Evolutionary conservation across 2,797 vertebrate genomes (phyloP).

Genomic region (Tympanoctomys barrerae): DNA sequence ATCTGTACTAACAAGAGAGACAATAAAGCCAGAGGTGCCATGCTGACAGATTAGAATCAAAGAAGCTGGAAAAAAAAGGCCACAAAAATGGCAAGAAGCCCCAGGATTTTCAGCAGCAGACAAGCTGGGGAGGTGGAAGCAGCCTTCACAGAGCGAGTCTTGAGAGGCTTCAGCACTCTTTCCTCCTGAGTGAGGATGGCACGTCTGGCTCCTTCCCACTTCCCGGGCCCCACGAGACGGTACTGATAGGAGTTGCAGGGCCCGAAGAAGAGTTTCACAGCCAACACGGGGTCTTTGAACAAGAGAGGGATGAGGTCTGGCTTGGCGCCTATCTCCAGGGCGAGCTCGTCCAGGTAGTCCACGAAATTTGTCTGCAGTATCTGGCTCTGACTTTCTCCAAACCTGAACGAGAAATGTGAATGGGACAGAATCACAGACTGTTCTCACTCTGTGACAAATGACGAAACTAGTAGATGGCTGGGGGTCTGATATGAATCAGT

Average conservation of each 20-base stretch:
- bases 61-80: constrained; percentile 33
- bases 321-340: constrained; percentile 85
- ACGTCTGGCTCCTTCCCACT: constrained; percentile 90
- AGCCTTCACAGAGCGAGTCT: constrained; percentile 84
- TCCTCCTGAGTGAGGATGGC: constrained; percentile 92
- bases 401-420: constrained; percentile 76
- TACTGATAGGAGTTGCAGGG: constrained; percentile 92
- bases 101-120: constrained; percentile 79
- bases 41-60: not conserved
- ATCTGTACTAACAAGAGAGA: not conserved
- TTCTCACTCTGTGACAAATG: not conserved
- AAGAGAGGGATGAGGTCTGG: constrained; percentile 86
- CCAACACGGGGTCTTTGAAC: constrained; percentile 89
- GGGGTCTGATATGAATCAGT: not conserved
- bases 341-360: constrained; percentile 92
- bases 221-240: constrained; percentile 90
- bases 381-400: constrained; percentile 85
- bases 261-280: constrained; percentile 86
- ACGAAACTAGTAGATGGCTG: not conserved
- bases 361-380: constrained; percentile 88
- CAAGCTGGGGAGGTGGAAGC: constrained; percentile 36
- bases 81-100: constrained; percentile 51
- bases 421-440: not conserved
- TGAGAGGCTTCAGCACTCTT: constrained; percentile 88
- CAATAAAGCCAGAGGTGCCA: not conserved